These are phyloP conservation scores for Cordylochernes scorpioides DNA, from an alignment of 2,888 invertebrate species.

Conservation along the genomic window DNA sequence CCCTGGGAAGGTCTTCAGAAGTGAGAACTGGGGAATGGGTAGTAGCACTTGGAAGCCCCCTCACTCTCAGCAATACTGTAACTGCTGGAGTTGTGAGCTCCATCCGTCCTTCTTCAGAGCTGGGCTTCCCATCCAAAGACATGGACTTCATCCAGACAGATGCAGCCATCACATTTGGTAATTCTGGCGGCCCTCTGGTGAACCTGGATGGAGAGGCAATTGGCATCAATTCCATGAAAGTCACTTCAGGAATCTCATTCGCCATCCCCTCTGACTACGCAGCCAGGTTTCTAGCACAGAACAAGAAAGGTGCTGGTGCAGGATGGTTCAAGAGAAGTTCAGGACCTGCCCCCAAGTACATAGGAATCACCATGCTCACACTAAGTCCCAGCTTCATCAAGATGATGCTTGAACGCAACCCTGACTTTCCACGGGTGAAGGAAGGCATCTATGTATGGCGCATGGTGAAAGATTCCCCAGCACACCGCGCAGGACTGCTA, in stretches of 20 bases:
- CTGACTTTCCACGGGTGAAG: slow-evolving; percentile 37
- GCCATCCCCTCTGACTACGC: slow-evolving; percentile 63
- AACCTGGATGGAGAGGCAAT: slow-evolving; percentile 82
- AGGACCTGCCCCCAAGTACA: slow-evolving; percentile 25
- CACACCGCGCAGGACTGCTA: no score
- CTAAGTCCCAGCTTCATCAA: slow-evolving; percentile 45
- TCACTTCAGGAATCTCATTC: slow-evolving; percentile 70
- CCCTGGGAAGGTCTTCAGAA: slow-evolving; percentile 44
- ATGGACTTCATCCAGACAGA: slow-evolving; percentile 74
- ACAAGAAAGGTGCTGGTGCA: slow-evolving; percentile 13
- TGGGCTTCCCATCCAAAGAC: slow-evolving; percentile 35
- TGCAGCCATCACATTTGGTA: slow-evolving; percentile 83
- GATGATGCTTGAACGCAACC: slow-evolving; percentile 30
- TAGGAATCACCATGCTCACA: slow-evolving; percentile 72
- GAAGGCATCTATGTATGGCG: slow-evolving; percentile 66
- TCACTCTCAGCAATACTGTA: slow-evolving; percentile 64
- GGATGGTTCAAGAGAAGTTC: neutral
- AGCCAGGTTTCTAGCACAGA: slow-evolving; percentile 39
- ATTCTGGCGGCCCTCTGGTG: slow-evolving; percentile 77
- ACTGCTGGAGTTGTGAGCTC: slow-evolving; percentile 68
- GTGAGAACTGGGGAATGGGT: slow-evolving; percentile 65
- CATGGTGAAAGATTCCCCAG: slow-evolving; percentile 62
- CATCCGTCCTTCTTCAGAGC: slow-evolving; percentile 31
- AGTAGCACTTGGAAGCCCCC: slow-evolving; percentile 70
- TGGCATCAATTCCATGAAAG: slow-evolving; percentile 75